These are phyloP conservation scores for Aptenodytes patagonicus DNA, from an alignment of 2,113 vertebrate genomes.

Conservation along the genomic window DNA sequence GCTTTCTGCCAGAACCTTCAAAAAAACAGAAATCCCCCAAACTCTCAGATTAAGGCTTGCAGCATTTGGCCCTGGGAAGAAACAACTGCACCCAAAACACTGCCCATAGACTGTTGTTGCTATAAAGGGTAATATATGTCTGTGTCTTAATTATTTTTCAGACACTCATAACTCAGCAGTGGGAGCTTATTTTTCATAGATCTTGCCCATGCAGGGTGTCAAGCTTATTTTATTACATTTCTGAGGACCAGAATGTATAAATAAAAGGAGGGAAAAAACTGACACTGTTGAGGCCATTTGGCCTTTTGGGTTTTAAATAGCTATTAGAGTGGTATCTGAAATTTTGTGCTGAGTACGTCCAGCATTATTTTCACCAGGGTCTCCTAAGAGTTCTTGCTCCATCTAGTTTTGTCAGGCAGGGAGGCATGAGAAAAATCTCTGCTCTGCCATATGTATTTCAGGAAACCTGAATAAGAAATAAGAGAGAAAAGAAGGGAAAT, in stretches of 20 bases:
- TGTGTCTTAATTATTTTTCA: neutral
- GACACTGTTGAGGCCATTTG: neutral
- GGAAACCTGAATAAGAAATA: neutral
- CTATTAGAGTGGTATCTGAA: neutral
- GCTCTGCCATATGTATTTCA: neutral
- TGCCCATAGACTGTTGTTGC: neutral
- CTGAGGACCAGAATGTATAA: neutral
- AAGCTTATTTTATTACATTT: conserved; percentile 4
- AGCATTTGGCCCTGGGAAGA: neutral
- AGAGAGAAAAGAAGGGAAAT: neutral
- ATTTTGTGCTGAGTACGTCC: neutral
- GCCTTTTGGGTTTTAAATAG: neutral
- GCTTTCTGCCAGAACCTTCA: neutral
- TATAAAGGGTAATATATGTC: neutral
- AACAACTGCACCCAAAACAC: neutral
- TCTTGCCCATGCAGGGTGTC: neutral
- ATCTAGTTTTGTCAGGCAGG: neutral
- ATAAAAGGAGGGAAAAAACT: neutral
- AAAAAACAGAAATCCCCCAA: neutral
- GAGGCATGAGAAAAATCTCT: neutral
- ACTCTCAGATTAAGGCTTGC: neutral
- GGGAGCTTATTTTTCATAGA: neutral
- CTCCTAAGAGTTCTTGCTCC: neutral
- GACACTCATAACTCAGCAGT: neutral
- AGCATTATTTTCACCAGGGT: neutral